Percentiles rank a stretch among this genome's conserved stretches.
Evolutionary conservation across 2,797 vertebrate genomes (phyloP).

Genomic region (Neosilurus mollespiculum): DNA sequence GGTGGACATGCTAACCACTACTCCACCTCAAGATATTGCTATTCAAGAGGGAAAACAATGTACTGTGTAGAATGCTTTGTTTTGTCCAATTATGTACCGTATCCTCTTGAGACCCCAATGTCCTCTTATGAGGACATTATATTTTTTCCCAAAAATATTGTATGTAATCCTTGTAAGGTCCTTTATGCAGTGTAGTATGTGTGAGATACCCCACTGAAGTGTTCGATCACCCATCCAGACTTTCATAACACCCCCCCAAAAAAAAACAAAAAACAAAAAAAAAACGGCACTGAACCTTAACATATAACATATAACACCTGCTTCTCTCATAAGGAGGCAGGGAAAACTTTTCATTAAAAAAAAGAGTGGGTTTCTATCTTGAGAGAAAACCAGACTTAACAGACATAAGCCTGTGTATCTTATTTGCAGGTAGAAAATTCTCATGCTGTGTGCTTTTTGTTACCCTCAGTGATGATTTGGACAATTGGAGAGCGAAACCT

Average conservation of each 20-base stretch:
- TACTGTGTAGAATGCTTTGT: background rate
- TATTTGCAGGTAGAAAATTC: background rate
- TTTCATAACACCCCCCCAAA: background rate
- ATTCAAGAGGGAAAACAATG: background rate
- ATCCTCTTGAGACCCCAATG: no score
- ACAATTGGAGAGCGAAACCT: background rate
- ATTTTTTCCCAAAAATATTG: no score
- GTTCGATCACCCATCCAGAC: background rate
- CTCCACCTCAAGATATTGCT: background rate
- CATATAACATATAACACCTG: background rate
- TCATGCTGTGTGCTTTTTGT: background rate
- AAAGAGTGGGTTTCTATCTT: background rate
- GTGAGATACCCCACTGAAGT: background rate
- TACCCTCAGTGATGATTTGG: background rate
- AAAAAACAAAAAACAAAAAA: no score
- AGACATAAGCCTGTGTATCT: background rate
- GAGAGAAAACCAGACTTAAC: background rate
- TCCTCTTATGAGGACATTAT: no score
- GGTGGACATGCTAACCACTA: no score
- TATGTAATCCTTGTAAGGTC: no score
- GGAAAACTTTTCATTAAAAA: background rate
- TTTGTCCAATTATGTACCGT: background rate
- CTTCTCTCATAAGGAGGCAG: background rate
- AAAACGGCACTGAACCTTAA: background rate
- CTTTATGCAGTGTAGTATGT: background rate